Evolutionary conservation across 2,113 vertebrate genomes (phyloP).

Genomic region (Ardeotis arabs): DNA sequence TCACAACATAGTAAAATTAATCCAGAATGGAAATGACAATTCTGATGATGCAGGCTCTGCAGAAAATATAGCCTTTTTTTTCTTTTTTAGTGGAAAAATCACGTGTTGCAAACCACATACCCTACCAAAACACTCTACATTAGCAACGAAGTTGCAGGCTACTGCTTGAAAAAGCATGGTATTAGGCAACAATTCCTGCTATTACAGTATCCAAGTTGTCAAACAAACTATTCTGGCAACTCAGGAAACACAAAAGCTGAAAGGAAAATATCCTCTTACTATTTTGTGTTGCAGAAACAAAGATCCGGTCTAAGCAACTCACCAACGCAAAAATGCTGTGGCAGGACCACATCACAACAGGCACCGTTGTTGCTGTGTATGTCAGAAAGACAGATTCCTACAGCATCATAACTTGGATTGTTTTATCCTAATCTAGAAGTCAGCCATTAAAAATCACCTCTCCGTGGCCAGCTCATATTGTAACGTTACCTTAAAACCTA

Average conservation of each 20-base stretch:
- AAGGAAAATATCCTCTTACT: not conserved
- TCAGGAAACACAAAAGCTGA: not conserved
- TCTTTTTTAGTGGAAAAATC: not conserved
- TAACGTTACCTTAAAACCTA: not conserved
- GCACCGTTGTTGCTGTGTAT: not conserved
- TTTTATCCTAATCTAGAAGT: not conserved
- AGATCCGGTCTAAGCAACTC: not conserved
- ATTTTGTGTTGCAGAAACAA: not conserved
- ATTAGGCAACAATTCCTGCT: not conserved
- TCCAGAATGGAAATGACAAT: not conserved
- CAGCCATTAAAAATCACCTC: not conserved
- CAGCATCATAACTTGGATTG: not conserved
- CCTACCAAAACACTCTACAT: not conserved
- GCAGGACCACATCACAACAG: not conserved
- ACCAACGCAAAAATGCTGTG: rapidly evolving
- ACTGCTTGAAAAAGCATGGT: not conserved
- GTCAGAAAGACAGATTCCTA: not conserved
- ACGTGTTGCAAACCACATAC: not conserved
- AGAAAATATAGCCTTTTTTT: not conserved
- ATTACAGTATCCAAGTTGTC: not conserved
- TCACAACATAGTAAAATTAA: not conserved
- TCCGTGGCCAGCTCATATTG: not conserved
- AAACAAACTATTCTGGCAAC: not conserved
- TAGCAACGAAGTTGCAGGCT: not conserved
- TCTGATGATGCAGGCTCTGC: not conserved